Evolutionary conservation across 2,888 invertebrate species (phyloP).

Genomic region (Nineta flava): DNA sequence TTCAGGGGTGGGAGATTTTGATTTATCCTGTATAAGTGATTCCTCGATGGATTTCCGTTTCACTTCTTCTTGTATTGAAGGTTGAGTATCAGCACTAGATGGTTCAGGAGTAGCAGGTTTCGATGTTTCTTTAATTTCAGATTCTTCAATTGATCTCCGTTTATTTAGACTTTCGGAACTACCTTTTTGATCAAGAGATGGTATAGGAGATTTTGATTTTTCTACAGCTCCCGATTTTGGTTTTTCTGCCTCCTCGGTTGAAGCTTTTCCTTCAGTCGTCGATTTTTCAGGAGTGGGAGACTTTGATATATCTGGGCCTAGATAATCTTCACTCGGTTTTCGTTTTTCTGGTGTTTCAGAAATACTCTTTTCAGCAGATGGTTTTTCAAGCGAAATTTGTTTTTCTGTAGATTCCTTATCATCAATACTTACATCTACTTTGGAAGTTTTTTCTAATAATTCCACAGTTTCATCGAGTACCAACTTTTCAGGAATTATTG

Average conservation of each 20-base stretch:
- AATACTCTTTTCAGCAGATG: constrained; percentile 24
- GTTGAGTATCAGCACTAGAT: too few relatives aligned
- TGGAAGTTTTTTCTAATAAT: constrained; percentile 12
- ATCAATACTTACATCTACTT: too few relatives aligned
- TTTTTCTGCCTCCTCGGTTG: background rate
- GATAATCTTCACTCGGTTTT: too few relatives aligned
- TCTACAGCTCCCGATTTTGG: background rate
- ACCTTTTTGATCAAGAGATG: constrained; percentile 24
- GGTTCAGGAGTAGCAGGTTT: too few relatives aligned
- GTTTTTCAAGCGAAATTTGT: background rate
- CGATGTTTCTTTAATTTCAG: background rate
- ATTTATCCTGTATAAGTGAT: too few relatives aligned
- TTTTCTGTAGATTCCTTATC: background rate
- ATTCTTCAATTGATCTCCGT: too few relatives aligned
- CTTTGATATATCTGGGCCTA: constrained; percentile 11
- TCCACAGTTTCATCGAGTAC: background rate
- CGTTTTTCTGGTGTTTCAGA: background rate
- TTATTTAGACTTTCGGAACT: background rate
- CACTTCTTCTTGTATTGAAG: too few relatives aligned
- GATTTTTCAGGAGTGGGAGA: constrained; percentile 9
- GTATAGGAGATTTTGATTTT: constrained; percentile 1
- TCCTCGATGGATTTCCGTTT: too few relatives aligned
- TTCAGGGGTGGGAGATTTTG: too few relatives aligned
- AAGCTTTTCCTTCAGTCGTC: too few relatives aligned
- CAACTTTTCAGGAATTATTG: background rate